Evolutionary conservation across 1,140 invertebrate genomes (phyloP), one percentile per base, ranked within the genome.

Genomic region (Chionoecetes opilio): DNA sequence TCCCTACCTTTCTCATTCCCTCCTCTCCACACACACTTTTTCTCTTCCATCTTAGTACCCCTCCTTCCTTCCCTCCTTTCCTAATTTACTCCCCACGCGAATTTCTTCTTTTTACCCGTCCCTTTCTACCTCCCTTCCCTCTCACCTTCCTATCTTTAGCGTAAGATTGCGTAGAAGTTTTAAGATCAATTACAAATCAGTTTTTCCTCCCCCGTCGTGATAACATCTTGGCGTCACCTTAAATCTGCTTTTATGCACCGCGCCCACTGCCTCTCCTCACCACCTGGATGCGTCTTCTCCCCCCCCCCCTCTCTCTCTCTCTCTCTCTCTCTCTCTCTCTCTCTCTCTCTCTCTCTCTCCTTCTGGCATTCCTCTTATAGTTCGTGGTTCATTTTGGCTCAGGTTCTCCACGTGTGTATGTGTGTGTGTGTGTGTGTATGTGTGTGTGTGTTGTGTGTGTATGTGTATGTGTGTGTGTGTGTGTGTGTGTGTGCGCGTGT

Each of bases 401-500:
- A 14, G 8, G 8, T 21, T 75, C 53, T 75, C 53, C 21, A 21
- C 21, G 53, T 75, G 53, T 75, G 53, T 75, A 21, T 75, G 53
- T 75, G 53, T 75, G 53, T 75, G 53, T 75, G 53, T 75, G 53
- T 75, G 53, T 75, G 53, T 75, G 53, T 75, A 21, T 75, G 53
- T 75, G 53, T 75, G 53, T 75, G 53, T 75, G 53, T 75, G 53
- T 75, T 75, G 21, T 75, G 21, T 75, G 21, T 75, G 9, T 75
- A 2, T 75, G 9, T 26, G 21, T 26, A 21, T 75, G 53, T 75
- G 53, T 75, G 53, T 75, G 53, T 75, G 53, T 26, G 21, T 26
- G 53, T 75, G 53, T 75, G 53, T 75, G 53, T 75, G 63, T 75
- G 63, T 75, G 63, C n/a, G 63, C n/a, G 63, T 75, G 63, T 75